Evolutionary conservation across 2,888 invertebrate genomes (phyloP), one percentile per base, ranked within the genome.

Genomic region (Tetrapedia diversipes): DNA sequence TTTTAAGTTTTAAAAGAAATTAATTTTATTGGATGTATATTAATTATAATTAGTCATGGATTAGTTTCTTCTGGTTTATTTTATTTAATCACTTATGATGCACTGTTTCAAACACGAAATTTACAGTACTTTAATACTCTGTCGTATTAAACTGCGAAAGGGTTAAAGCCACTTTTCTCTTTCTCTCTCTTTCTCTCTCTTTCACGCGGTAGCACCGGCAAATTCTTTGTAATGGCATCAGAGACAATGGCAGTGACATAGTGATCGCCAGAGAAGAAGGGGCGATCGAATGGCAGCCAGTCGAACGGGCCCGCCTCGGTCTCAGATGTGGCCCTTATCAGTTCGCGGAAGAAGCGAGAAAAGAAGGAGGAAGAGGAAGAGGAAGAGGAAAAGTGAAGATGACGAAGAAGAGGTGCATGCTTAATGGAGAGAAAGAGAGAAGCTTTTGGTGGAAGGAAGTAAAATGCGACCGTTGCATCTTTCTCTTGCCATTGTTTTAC

Each of bases 201-300:
- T n/a, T n/a, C 0, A 22, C 16, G 1, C 4, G 2, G 6, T 3
- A 16, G 4, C 8, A 16, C 29, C 43, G 19, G 29, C 24, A 41
- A 51, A 61, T 66, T 67, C 54, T 19, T 14, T 47, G 47, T 61
- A 61, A 67, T 61, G 59, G 37, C 60, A 72, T 47, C 67, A 79
- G 78, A 84, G 85, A 83, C 84, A 86, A 86, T 86, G 85, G 75
- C 86, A 86, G 82, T 86, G 86, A 84, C 85, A 63, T 79, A 79
- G 81, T 84, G 84, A 85, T 81, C 82, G 59, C 75, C 32, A 8
- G 8, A 80, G 77, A 83, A 85, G 71, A n/a, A n/a, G 80, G 82
- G 86, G 83, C 79, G 85, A 86, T 85, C 79, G 83, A 84, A 83
- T 84, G 77, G 71, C 79, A 61, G 72, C 66, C 16, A 32, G 29